A percentile compares a stretch with the other conserved stretches of the same genome.
Evolutionary conservation across 1,140 invertebrate genomes (phyloP).

Genomic region (Acromyrmex heyeri): DNA sequence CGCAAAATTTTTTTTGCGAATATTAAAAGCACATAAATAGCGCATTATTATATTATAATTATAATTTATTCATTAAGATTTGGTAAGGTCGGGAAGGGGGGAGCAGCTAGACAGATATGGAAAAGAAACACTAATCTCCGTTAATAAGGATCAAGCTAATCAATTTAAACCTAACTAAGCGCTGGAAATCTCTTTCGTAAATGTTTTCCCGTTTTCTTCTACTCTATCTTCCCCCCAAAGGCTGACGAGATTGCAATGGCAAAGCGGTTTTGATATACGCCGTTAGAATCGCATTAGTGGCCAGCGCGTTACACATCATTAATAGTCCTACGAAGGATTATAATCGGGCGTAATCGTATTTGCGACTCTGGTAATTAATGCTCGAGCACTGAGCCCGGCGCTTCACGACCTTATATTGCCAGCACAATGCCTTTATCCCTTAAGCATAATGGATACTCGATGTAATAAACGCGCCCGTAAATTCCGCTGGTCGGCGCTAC

Average conservation of each 20-base stretch:
- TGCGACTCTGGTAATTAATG: constrained; percentile 60
- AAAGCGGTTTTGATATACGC: constrained; percentile 11
- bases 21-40: too few relatives aligned
- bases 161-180: constrained; percentile 5
- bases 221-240: neutral
- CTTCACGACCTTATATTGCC: constrained; percentile 35
- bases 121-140: neutral
- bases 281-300: constrained; percentile 42
- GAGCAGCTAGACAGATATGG: too few relatives aligned
- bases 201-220: constrained; percentile 28
- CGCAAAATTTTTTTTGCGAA: too few relatives aligned
- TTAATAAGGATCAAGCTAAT: constrained; percentile 66
- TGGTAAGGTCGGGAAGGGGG: too few relatives aligned
- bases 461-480: constrained; percentile 59
- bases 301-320: constrained; percentile 53
- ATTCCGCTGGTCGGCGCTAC: neutral
- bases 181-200: constrained; percentile 31
- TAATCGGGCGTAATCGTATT: constrained; percentile 60
- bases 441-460: constrained; percentile 57
- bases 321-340: constrained; percentile 39
- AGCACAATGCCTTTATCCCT: constrained; percentile 49
- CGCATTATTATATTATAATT: too few relatives aligned
- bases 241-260: constrained; percentile 24
- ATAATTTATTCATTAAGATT: too few relatives aligned
- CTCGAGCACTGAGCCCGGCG: constrained; percentile 20